Conservation (phyloP, 2,113 vertebrate species). For the Empidonax alnorum region DNA sequence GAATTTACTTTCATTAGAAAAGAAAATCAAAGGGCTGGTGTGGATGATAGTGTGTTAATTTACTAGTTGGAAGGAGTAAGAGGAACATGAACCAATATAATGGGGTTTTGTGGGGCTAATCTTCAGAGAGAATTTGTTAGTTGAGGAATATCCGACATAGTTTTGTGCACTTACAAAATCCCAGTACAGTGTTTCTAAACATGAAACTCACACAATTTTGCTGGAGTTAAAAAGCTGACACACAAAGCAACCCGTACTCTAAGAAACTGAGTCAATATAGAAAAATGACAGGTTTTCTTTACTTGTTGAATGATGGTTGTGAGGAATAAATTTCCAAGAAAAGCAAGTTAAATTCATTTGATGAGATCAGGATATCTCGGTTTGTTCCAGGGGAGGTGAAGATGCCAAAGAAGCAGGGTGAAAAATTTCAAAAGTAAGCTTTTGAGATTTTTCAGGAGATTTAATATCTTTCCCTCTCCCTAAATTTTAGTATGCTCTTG, state of each 20-base stretch:
- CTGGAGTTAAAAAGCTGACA: background rate
- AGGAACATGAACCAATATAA: background rate
- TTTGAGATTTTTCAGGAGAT: constrained; percentile 13
- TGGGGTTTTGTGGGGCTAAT: background rate
- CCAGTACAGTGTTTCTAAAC: background rate
- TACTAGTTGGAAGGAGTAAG: background rate
- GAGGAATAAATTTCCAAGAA: background rate
- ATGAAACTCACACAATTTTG: background rate
- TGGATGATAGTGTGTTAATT: background rate
- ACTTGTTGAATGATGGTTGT: background rate
- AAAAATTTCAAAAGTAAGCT: constrained; percentile 16
- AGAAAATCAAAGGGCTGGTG: background rate
- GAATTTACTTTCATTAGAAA: background rate
- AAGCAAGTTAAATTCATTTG: constrained; percentile 8
- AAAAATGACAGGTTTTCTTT: background rate
- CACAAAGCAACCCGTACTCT: background rate
- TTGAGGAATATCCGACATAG: background rate
- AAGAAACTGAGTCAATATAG: background rate
- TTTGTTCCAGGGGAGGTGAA: background rate
- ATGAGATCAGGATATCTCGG: background rate
- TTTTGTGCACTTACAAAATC: background rate
- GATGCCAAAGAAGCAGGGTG: background rate
- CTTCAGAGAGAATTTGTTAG: background rate
- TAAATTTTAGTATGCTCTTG: constrained; percentile 34
- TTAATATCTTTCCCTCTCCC: background rate